A percentile compares a stretch with the other conserved stretches of the same genome.
Evolutionary conservation across 2,113 vertebrate genomes (phyloP).

Genomic region (Cynocephalus volans): DNA sequence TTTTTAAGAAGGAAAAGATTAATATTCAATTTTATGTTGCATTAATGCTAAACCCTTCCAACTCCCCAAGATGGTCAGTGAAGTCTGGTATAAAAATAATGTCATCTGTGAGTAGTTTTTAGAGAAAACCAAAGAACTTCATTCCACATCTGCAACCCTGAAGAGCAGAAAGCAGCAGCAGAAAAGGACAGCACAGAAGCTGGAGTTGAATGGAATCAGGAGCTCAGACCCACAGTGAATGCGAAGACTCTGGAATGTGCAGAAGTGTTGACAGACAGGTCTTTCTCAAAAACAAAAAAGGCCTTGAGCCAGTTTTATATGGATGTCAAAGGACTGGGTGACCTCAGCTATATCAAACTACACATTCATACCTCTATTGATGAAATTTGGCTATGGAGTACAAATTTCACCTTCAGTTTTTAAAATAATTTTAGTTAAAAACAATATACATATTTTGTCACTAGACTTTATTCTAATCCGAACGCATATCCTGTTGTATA

Average conservation of each 20-base stretch:
- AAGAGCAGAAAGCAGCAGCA: background rate
- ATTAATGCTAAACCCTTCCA: background rate
- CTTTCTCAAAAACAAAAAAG: conserved; percentile 7
- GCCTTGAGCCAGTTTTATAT: background rate
- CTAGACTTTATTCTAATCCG: background rate
- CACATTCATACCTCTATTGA: background rate
- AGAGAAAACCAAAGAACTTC: background rate
- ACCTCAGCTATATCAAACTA: background rate
- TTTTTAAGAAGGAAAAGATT: background rate
- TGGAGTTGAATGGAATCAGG: background rate
- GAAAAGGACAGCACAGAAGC: background rate
- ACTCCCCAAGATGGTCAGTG: background rate
- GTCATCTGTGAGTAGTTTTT: background rate
- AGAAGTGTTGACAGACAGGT: background rate
- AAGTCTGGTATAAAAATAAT: background rate
- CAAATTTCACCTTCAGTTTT: background rate
- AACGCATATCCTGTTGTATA: background rate
- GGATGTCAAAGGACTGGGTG: background rate
- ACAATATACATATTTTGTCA: background rate
- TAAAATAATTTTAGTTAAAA: background rate
- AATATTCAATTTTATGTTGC: background rate
- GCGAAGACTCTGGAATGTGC: background rate
- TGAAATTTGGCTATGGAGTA: background rate
- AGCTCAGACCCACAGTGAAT: background rate
- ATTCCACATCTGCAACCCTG: background rate